A percentile compares a stretch with the other conserved stretches of the same genome.
Evolutionary conservation across 1,140 invertebrate genomes (phyloP).

Genomic region (Phymastichus coffea): DNA sequence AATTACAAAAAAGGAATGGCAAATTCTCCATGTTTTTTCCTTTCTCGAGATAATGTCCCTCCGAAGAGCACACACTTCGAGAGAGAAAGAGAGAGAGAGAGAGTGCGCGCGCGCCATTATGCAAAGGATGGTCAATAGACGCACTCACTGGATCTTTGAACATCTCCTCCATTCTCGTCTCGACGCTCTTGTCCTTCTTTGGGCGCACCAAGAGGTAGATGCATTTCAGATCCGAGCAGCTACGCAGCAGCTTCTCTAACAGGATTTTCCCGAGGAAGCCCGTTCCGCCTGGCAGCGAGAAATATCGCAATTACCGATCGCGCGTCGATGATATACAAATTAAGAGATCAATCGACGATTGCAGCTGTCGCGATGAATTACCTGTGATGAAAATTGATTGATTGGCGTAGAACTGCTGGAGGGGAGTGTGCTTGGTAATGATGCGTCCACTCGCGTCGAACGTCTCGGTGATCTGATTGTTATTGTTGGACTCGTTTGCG

Average conservation of each 20-base stretch:
- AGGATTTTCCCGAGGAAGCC: constrained; percentile 88
- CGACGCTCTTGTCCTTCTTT: constrained; percentile 73
- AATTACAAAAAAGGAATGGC: neutral
- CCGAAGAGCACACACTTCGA: neutral
- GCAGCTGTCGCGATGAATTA: constrained; percentile 17
- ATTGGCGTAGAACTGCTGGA: constrained; percentile 44
- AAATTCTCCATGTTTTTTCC: neutral
- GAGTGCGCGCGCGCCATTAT: neutral
- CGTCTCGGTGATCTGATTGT: constrained; percentile 23
- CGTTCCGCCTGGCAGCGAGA: constrained; percentile 60
- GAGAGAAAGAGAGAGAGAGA: neutral
- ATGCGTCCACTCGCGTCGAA: constrained; percentile 31
- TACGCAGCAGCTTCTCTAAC: constrained; percentile 82
- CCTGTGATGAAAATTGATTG: constrained; percentile 48
- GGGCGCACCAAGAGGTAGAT: constrained; percentile 80
- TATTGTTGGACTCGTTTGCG: constrained; percentile 39
- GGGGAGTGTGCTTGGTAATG: constrained; percentile 34
- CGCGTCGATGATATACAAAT: neutral
- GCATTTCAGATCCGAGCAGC: constrained; percentile 68
- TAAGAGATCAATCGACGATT: neutral
- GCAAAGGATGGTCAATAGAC: neutral
- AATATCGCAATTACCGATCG: neutral
- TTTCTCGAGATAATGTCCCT: neutral
- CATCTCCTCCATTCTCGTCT: constrained; percentile 65
- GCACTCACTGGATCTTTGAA: constrained; percentile 63